Conservation (phyloP, 2,888 invertebrate genomes). For the Euzetes globulus region DNA sequence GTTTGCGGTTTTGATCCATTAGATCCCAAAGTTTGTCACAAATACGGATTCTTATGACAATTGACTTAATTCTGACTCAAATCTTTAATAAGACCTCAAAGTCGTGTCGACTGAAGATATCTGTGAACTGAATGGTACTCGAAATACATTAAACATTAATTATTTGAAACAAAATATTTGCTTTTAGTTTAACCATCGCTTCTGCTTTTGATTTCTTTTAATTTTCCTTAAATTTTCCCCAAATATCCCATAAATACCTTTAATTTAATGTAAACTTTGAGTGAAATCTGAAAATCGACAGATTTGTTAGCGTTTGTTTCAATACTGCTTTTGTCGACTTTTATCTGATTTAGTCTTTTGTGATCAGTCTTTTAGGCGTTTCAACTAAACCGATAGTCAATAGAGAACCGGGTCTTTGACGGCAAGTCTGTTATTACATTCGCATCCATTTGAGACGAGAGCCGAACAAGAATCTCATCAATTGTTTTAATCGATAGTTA, state of each 20-base stretch:
- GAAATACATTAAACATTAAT: slow-evolving; percentile 12
- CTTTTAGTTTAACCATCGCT: neutral
- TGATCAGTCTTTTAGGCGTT: slow-evolving; percentile 24
- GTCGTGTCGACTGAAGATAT: neutral
- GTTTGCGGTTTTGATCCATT: slow-evolving; percentile 20
- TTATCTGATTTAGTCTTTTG: slow-evolving; percentile 24
- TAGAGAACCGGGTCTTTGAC: slow-evolving; percentile 8
- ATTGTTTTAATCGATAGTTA: neutral
- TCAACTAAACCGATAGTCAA: slow-evolving; percentile 14
- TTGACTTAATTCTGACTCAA: neutral
- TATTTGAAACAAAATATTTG: neutral
- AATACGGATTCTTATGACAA: neutral
- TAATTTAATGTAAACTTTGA: neutral
- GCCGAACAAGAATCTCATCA: slow-evolving; percentile 8
- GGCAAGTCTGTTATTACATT: slow-evolving; percentile 19
- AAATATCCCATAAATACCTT: neutral
- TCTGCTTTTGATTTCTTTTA: neutral
- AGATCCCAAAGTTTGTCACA: slow-evolving; percentile 16
- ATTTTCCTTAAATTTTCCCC: neutral
- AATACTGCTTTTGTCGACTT: neutral
- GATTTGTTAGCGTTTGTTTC: slow-evolving; percentile 15
- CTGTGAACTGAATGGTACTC: slow-evolving; percentile 22
- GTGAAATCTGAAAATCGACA: neutral
- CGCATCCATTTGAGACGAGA: slow-evolving; percentile 11
- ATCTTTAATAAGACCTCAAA: neutral